Percentiles rank a stretch among this genome's conserved stretches.
These are phyloP conservation scores for Platygyra sinensis DNA, from an alignment of 64 coral and sea anemone species.

Conservation along the genomic window DNA sequence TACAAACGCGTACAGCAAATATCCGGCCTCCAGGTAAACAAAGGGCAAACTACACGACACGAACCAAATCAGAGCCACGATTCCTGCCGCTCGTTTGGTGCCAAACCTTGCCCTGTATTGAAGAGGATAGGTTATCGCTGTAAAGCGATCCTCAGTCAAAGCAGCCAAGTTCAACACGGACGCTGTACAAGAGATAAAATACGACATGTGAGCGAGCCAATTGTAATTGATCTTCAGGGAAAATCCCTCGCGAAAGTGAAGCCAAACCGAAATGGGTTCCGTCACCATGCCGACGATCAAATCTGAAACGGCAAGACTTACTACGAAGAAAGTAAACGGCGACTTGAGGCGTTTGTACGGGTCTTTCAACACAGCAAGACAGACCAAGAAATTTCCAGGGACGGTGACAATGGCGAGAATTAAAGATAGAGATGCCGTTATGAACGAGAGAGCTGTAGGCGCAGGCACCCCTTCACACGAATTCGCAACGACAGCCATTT, in stretches of 20 bases:
- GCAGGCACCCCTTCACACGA: slow-evolving; percentile 14
- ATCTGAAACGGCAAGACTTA: slow-evolving; percentile 48
- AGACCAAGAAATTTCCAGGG: slow-evolving; percentile 54
- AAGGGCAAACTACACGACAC: slow-evolving; percentile 41
- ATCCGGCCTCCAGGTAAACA: slow-evolving; percentile 68
- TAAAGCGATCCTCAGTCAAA: slow-evolving; percentile 29
- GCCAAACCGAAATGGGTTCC: slow-evolving; percentile 28
- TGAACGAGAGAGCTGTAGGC: slow-evolving; percentile 23
- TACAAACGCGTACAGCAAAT: slow-evolving; percentile 62
- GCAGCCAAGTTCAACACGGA: slow-evolving; percentile 48
- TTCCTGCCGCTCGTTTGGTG: not conserved
- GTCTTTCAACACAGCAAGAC: slow-evolving; percentile 30
- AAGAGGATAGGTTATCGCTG: slow-evolving; percentile 44
- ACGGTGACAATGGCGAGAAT: slow-evolving; percentile 33
- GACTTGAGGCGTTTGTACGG: slow-evolving; percentile 37
- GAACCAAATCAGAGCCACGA: slow-evolving; percentile 38
- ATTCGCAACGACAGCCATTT: not conserved
- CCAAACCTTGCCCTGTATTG: slow-evolving; percentile 16
- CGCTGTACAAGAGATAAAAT: slow-evolving; percentile 51
- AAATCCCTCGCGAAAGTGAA: slow-evolving; percentile 47
- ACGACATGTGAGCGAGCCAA: slow-evolving; percentile 14
- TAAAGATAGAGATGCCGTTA: slow-evolving; percentile 13
- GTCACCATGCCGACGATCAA: slow-evolving; percentile 38
- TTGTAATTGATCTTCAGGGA: not conserved
- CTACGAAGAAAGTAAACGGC: slow-evolving; percentile 61